phyloP scores from a whole-genome alignment of 2,113 vertebrate species.

The Dasyurus viverrinus region DNA sequence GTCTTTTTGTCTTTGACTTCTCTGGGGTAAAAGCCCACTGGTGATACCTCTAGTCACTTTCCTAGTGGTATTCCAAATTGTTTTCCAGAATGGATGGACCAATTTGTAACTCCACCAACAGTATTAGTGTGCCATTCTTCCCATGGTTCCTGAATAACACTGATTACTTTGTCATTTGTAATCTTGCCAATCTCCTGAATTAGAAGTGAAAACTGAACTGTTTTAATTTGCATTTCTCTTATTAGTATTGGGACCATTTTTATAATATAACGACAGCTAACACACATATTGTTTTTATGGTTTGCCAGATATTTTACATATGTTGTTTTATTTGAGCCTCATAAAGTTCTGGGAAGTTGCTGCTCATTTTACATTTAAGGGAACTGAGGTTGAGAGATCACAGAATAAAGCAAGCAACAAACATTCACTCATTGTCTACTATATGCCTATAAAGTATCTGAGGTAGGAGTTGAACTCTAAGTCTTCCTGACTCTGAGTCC shows the following conservation, averaged over 20 bases:
- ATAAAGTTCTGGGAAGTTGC: neutral
- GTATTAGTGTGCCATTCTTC: neutral
- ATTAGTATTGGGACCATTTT: neutral
- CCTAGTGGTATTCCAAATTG: neutral
- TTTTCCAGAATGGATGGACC: neutral
- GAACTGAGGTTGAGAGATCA: neutral
- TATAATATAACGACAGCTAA: neutral
- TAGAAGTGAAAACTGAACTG: neutral
- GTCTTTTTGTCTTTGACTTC: neutral
- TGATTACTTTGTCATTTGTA: neutral
- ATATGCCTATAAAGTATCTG: neutral
- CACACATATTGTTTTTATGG: neutral
- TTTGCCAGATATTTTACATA: neutral
- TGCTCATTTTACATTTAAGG: neutral
- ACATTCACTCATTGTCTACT: neutral
- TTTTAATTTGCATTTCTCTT: neutral
- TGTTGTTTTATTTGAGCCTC: neutral
- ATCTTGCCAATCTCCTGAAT: neutral
- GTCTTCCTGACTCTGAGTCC: neutral
- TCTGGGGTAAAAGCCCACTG: neutral
- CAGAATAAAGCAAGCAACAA: neutral
- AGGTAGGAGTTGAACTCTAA: neutral
- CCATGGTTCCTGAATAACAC: neutral
- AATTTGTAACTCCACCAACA: neutral
- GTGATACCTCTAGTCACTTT: neutral